These are phyloP conservation scores for Stichodactyla mertensii DNA, from an alignment of 64 coral and sea anemone species.

Conservation along the genomic window DNA sequence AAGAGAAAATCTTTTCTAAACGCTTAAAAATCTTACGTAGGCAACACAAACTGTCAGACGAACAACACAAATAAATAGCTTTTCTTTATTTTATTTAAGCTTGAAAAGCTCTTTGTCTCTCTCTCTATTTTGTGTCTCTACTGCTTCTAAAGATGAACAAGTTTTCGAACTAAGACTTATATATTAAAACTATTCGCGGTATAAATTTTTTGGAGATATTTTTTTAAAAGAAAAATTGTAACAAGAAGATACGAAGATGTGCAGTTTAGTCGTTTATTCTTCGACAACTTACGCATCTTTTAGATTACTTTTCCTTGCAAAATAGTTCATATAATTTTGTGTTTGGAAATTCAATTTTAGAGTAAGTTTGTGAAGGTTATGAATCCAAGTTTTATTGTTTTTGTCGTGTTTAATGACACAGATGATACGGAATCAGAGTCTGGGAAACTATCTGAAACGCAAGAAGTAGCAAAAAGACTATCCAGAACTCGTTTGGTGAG, in stretches of 20 bases:
- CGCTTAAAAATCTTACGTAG: not conserved
- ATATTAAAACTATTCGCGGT: too few species aligned
- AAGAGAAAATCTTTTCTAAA: not conserved
- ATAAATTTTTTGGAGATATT: too few species aligned
- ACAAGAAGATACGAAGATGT: too few species aligned
- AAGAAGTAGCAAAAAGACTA: constrained; percentile 31
- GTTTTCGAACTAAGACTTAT: too few species aligned
- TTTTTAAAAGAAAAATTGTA: too few species aligned
- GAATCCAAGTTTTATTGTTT: not conserved
- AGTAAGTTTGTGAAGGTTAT: not conserved
- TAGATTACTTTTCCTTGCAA: too few species aligned
- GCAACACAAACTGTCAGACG: not conserved
- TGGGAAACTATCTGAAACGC: constrained; percentile 24
- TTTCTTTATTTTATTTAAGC: not conserved
- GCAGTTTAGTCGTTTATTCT: too few species aligned
- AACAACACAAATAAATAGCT: not conserved
- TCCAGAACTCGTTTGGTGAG: constrained; percentile 28
- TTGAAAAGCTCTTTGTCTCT: not conserved
- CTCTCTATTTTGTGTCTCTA: not conserved
- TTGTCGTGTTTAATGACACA: not conserved
- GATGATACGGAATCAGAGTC: constrained; percentile 32
- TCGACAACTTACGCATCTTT: too few species aligned
- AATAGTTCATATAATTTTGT: too few species aligned
- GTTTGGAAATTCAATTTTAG: too few species aligned
- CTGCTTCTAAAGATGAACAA: too few species aligned